Conservation (phyloP, 2,113 vertebrate species). For the Orientallactaga bullata region DNA sequence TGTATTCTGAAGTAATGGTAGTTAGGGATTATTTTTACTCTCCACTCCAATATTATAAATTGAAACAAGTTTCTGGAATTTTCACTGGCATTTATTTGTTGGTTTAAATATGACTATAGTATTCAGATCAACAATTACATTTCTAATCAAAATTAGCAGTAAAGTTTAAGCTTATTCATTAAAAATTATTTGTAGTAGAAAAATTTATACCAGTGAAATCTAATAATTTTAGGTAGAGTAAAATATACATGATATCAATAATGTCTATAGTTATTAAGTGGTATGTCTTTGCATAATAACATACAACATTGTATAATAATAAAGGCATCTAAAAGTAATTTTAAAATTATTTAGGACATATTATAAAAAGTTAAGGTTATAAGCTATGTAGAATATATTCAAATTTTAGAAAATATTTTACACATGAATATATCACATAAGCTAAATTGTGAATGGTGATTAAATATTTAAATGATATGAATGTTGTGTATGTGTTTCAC, state of each 20-base stretch:
- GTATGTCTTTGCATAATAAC: background rate
- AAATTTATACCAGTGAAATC: background rate
- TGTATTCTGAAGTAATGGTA: background rate
- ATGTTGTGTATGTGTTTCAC: background rate
- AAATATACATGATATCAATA: background rate
- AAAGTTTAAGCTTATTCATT: background rate
- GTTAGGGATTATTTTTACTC: background rate
- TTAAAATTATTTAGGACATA: background rate
- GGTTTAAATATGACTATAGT: constrained; percentile 2
- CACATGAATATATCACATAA: background rate
- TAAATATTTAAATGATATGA: background rate
- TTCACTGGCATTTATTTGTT: constrained; percentile 5
- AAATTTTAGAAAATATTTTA: background rate
- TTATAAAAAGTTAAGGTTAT: background rate
- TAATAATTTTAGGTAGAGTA: background rate
- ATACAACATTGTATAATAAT: background rate
- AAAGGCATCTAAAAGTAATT: background rate
- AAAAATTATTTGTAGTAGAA: background rate
- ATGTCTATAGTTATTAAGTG: background rate
- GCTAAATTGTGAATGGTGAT: background rate
- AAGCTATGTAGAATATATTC: background rate
- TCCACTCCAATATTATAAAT: background rate
- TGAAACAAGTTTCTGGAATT: background rate
- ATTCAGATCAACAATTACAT: constrained; percentile 39
- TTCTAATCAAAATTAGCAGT: constrained; percentile 8